Conservation (phyloP, 2,888 invertebrate genomes). For the Erebia epiphron region DNA sequence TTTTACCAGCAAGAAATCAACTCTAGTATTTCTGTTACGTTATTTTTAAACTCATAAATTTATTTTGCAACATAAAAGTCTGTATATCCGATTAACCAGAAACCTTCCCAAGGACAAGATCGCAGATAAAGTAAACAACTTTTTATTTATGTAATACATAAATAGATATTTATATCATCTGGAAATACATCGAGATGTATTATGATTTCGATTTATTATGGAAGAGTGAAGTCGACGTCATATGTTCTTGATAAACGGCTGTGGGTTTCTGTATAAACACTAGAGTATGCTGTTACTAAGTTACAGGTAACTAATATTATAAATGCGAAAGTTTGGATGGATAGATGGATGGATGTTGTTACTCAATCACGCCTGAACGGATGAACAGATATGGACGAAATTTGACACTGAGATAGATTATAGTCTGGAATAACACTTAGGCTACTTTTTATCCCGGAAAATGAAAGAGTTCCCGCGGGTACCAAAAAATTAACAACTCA, state of each 20-base stretch:
- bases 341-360: too few species aligned
- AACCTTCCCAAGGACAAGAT: constrained; percentile 68
- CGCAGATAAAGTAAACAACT: constrained; percentile 59
- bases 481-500: too few species aligned
- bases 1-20: constrained; percentile 63
- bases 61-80: constrained; percentile 59
- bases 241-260: constrained; percentile 20
- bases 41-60: constrained; percentile 49
- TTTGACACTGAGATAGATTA: too few species aligned
- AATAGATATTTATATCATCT: constrained; percentile 60
- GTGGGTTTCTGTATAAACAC: not conserved
- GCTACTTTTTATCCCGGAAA: too few species aligned
- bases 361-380: too few species aligned
- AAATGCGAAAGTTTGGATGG: too few species aligned
- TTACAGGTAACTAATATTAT: too few species aligned
- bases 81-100: constrained; percentile 44
- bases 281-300: not conserved
- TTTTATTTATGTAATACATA: constrained; percentile 43
- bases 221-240: constrained; percentile 42
- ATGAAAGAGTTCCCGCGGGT: too few species aligned
- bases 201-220: constrained; percentile 44
- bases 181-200: constrained; percentile 58
- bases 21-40: constrained; percentile 52
- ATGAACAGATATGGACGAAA: too few species aligned
- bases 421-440: too few species aligned